These are phyloP conservation scores for Cherax destructor DNA, from an alignment of 1,140 invertebrate genomes.

Conservation along the genomic window DNA sequence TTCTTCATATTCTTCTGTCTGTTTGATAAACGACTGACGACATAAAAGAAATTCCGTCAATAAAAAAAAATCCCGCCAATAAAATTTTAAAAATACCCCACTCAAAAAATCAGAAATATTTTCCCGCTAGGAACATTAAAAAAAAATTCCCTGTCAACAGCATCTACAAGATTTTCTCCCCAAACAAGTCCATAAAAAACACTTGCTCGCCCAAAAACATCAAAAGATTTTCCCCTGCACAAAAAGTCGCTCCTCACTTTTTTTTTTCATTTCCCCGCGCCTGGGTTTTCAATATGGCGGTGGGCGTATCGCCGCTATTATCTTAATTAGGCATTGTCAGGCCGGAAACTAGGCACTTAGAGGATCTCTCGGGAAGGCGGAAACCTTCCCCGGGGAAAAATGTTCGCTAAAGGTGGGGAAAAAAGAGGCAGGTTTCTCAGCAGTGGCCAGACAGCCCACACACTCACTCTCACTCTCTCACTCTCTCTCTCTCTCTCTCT, in stretches of 20 bases:
- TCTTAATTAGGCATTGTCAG: constrained; percentile 45
- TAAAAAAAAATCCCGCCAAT: too few relatives aligned
- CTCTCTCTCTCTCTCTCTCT: constrained; percentile 36
- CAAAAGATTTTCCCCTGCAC: not conserved
- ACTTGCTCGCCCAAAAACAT: too few relatives aligned
- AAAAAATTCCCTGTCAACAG: too few relatives aligned
- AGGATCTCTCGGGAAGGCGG: not conserved
- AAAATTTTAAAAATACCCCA: too few relatives aligned
- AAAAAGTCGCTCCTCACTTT: constrained; percentile 18
- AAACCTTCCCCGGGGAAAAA: constrained; percentile 16
- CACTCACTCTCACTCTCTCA: not conserved
- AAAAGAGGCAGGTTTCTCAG: not conserved
- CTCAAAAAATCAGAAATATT: too few relatives aligned
- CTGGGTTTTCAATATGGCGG: constrained; percentile 34
- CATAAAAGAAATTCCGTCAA: too few relatives aligned
- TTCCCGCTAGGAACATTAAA: too few relatives aligned
- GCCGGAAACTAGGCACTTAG: constrained; percentile 43
- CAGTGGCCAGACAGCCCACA: not conserved
- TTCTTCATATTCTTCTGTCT: too few relatives aligned
- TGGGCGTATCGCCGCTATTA: constrained; percentile 38
- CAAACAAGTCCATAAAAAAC: too few relatives aligned
- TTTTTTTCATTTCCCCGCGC: constrained; percentile 1
- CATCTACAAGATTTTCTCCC: too few relatives aligned
- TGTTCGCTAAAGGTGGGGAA: not conserved
- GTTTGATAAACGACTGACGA: too few relatives aligned